phyloP scores from a whole-genome alignment of 2,113 vertebrate species.

The Thamnophis sirtalis region DNA sequence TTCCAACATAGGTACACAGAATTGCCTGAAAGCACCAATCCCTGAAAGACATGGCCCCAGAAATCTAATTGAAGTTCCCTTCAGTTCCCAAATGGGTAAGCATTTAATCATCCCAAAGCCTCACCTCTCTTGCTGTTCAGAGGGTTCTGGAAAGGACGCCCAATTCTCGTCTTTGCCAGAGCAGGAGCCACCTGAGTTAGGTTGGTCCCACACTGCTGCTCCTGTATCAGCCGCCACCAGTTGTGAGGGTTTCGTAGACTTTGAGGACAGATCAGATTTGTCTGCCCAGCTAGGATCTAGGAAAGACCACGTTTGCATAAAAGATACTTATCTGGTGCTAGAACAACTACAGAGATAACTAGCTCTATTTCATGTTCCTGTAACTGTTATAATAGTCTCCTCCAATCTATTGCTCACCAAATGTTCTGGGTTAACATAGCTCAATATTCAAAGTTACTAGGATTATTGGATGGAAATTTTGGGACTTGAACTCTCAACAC shows the following conservation, averaged over 20 bases:
- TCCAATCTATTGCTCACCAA: neutral
- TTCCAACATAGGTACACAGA: neutral
- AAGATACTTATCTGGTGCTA: neutral
- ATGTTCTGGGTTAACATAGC: neutral
- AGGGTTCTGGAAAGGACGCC: conserved; percentile 36
- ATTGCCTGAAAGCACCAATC: neutral
- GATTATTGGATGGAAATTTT: neutral
- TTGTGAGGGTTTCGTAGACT: neutral
- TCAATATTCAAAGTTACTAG: neutral
- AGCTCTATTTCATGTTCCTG: neutral
- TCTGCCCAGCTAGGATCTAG: neutral
- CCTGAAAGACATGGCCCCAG: neutral
- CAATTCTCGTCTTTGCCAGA: conserved; percentile 42
- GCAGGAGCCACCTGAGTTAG: neutral
- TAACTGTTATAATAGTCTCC: neutral
- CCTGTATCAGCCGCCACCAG: conserved; percentile 10
- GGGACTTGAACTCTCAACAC: neutral
- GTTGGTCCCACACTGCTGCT: neutral
- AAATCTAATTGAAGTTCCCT: neutral
- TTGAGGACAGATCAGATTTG: neutral
- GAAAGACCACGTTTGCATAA: neutral
- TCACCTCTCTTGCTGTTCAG: conserved; percentile 39
- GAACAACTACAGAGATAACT: neutral
- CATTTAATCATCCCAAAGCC: neutral
- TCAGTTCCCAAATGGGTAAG: neutral